These are phyloP conservation scores for Apogon talboti DNA, from an alignment of 2,797 vertebrate species.

Conservation along the genomic window DNA sequence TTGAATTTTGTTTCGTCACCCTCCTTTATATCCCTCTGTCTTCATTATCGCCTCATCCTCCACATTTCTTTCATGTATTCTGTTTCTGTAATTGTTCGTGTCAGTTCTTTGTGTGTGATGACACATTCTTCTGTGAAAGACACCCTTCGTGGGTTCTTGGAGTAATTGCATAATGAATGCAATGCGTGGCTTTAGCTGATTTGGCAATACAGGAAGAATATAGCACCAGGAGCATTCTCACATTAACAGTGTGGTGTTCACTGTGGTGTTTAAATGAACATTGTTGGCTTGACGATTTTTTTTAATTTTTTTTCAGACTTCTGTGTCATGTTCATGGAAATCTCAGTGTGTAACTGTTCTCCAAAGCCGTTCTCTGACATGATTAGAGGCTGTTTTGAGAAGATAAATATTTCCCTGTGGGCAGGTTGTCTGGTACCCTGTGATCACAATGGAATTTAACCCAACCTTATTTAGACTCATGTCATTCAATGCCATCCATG, in stretches of 20 bases:
- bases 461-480: conserved; percentile 13
- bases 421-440: neutral
- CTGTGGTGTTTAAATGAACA: conserved; percentile 4
- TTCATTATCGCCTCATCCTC: conserved; percentile 18
- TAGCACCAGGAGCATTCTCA: neutral
- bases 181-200: conserved; percentile 27
- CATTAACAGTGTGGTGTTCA: too few species aligned
- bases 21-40: neutral
- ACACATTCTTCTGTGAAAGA: conserved; percentile 35
- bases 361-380: neutral
- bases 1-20: conserved; percentile 14
- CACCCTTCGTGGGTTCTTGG: conserved; percentile 6
- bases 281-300: neutral
- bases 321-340: conserved; percentile 24
- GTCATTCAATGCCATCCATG: neutral
- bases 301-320: conserved; percentile 10
- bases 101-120: conserved; percentile 39
- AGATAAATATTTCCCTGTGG: neutral
- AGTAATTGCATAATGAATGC: conserved; percentile 35
- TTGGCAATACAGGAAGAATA: conserved; percentile 9
- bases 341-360: neutral
- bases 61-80: conserved; percentile 22
- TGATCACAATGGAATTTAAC: neutral
- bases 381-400: neutral
- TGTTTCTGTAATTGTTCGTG: conserved; percentile 36